Conservation (phyloP, 2,888 invertebrate species). For the Griposia aprilina region DNA sequence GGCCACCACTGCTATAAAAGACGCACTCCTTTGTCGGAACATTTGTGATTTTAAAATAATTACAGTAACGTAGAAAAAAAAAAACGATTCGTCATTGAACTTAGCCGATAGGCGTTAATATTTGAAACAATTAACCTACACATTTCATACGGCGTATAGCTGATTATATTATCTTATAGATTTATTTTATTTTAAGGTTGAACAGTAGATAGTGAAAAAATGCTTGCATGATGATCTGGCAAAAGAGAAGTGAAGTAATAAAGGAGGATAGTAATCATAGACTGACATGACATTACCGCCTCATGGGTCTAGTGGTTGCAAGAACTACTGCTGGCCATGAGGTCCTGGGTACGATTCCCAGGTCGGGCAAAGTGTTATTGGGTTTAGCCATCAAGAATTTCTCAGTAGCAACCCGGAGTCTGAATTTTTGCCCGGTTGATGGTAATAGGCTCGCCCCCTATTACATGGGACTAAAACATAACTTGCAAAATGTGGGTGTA, state of each 20-base stretch:
- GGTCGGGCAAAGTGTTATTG: too few relatives aligned
- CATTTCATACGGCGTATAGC: constrained; percentile 1
- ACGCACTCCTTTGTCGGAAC: neutral
- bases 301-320: too few relatives aligned
- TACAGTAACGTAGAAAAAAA: constrained; percentile 24
- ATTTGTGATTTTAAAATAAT: neutral
- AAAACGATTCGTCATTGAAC: constrained; percentile 56
- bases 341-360: too few relatives aligned
- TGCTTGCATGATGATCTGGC: constrained; percentile 8
- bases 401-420: too few relatives aligned
- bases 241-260: neutral
- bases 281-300: too few relatives aligned
- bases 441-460: too few relatives aligned
- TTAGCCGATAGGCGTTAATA: constrained; percentile 56
- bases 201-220: neutral
- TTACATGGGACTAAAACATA: too few relatives aligned
- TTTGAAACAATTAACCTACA: neutral
- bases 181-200: neutral
- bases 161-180: constrained; percentile 13
- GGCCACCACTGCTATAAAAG: neutral
- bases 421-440: too few relatives aligned
- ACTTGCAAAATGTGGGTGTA: too few relatives aligned
- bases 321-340: too few relatives aligned
- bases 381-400: too few relatives aligned
- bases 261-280: too few relatives aligned